Evolutionary conservation across 2,113 vertebrate species (phyloP).

Genomic region (Phrynosoma blainvillii): DNA sequence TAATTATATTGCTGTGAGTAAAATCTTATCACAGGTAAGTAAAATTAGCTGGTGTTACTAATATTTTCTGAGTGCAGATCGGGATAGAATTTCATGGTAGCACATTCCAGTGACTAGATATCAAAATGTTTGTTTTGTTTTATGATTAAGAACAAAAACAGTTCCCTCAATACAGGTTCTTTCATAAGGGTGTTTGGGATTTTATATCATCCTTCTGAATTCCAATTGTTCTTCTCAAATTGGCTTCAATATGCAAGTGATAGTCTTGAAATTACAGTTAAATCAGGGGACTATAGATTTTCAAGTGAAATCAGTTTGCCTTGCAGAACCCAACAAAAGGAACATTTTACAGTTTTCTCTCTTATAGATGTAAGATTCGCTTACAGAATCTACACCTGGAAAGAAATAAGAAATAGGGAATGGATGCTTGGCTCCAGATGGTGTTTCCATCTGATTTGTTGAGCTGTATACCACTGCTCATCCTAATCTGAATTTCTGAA

Average conservation of each 20-base stretch:
- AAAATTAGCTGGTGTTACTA: background rate
- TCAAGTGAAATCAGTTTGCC: background rate
- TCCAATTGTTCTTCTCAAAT: background rate
- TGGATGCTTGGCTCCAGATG: too few species aligned
- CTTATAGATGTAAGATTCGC: background rate
- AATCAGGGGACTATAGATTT: background rate
- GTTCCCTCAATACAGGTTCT: background rate
- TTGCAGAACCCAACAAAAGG: background rate
- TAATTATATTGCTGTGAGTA: conserved; percentile 21
- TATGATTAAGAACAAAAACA: background rate
- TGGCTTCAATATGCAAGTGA: background rate
- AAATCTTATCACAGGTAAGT: background rate
- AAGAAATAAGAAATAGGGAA: background rate
- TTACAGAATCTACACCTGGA: background rate
- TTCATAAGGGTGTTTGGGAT: conserved; percentile 11
- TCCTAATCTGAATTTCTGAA: too few species aligned
- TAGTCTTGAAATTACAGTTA: background rate
- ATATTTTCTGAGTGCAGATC: conserved; percentile 5
- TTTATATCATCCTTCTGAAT: background rate
- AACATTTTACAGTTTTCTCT: background rate
- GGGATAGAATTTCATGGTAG: conserved; percentile 1
- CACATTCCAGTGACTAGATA: background rate
- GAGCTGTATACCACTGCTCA: too few species aligned
- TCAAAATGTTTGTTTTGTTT: background rate
- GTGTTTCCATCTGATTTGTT: too few species aligned